Evolutionary conservation across 2,888 invertebrate genomes (phyloP).

Genomic region (Drosophila testacea): DNA sequence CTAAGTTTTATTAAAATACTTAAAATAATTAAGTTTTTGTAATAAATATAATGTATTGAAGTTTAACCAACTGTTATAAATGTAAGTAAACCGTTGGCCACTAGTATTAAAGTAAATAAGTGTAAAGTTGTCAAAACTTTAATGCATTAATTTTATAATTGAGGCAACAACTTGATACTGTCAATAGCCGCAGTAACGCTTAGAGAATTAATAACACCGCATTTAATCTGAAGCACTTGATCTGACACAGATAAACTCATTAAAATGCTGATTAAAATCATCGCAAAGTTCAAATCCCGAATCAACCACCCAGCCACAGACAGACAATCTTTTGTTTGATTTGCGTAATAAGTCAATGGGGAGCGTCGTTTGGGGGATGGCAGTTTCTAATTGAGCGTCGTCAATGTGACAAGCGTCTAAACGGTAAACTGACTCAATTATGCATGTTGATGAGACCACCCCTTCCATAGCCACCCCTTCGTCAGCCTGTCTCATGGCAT

Average conservation of each 20-base stretch:
- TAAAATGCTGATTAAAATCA: constrained; percentile 68
- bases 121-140: no score
- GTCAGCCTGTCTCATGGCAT: constrained; percentile 4
- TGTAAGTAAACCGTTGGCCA: no score
- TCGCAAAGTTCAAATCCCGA: constrained; percentile 48
- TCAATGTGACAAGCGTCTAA: constrained; percentile 68
- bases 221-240: constrained; percentile 48
- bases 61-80: no score
- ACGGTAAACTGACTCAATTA: constrained; percentile 67
- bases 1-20: no score
- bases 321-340: constrained; percentile 68
- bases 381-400: constrained; percentile 70
- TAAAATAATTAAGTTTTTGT: no score
- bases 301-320: neutral
- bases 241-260: constrained; percentile 65
- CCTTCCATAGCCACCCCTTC: neutral
- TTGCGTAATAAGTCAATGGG: constrained; percentile 70
- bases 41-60: no score
- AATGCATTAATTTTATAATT: neutral
- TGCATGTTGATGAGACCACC: constrained; percentile 37
- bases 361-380: constrained; percentile 25
- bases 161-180: constrained; percentile 27
- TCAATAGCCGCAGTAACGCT: constrained; percentile 37
- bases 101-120: no score
- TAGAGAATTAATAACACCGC: constrained; percentile 50